phyloP scores from a whole-genome alignment of 1,140 invertebrate species.

The Leptinotarsa texana region DNA sequence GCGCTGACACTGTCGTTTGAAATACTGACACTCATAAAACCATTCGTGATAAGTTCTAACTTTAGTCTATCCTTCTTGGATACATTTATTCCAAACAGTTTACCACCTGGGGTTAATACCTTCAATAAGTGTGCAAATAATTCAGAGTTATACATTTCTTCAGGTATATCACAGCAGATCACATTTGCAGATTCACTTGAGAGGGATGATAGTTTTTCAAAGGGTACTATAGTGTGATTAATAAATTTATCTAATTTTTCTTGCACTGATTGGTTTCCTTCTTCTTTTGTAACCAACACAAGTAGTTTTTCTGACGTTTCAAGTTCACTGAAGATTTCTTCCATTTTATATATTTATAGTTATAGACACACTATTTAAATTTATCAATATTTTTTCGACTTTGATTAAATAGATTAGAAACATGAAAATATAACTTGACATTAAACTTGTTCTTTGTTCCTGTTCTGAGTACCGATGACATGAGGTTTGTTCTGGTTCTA shows the following conservation, averaged over 20 bases:
- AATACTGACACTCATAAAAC: slow-evolving; percentile 63
- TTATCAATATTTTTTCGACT: too few relatives aligned
- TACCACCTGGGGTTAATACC: slow-evolving; percentile 52
- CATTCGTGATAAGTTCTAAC: slow-evolving; percentile 65
- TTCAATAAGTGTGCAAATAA: slow-evolving; percentile 28
- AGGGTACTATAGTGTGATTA: background rate
- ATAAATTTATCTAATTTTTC: slow-evolving; percentile 3
- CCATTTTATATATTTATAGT: background rate
- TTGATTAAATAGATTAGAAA: too few relatives aligned
- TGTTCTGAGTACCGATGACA: too few relatives aligned
- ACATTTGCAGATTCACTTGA: slow-evolving; percentile 12
- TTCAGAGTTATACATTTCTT: slow-evolving; percentile 9
- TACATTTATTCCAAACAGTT: slow-evolving; percentile 51
- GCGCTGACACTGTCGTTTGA: slow-evolving; percentile 57
- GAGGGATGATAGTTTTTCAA: background rate
- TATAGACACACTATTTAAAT: too few relatives aligned
- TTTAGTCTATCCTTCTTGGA: slow-evolving; percentile 53
- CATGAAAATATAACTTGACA: too few relatives aligned
- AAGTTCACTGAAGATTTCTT: background rate
- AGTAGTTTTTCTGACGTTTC: background rate
- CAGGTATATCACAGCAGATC: slow-evolving; percentile 6
- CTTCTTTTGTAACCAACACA: background rate
- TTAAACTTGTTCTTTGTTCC: too few relatives aligned
- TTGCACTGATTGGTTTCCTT: background rate
- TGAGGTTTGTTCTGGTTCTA: too few relatives aligned